Conservation (phyloP, 1,140 invertebrate species). For the Microplitis mediator region DNA sequence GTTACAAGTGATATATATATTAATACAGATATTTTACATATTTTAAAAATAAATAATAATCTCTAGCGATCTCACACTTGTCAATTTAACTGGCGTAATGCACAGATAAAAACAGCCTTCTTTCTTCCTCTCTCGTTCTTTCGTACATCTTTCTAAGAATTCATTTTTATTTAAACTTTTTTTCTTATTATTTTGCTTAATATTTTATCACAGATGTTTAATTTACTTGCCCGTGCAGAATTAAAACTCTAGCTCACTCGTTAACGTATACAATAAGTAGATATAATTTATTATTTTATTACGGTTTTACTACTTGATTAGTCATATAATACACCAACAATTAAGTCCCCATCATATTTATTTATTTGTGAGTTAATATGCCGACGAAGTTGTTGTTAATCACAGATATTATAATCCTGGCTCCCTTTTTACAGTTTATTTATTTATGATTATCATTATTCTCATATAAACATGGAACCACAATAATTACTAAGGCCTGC, state of each 20-base stretch:
- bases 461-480: constrained; percentile 6
- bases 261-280: constrained; percentile 17
- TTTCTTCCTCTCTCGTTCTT: constrained; percentile 33
- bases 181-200: constrained; percentile 12
- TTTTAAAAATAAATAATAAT: neutral
- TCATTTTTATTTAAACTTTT: constrained; percentile 23
- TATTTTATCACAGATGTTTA: constrained; percentile 61
- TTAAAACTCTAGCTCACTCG: constrained; percentile 42
- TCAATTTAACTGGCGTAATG: constrained; percentile 30
- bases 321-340: neutral
- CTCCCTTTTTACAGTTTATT: neutral
- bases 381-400: constrained; percentile 12
- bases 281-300: constrained; percentile 16
- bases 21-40: constrained; percentile 28
- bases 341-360: neutral
- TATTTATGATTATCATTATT: neutral
- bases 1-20: constrained; percentile 32
- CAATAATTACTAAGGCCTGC: constrained; percentile 57
- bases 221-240: constrained; percentile 36
- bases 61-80: constrained; percentile 21
- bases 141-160: constrained; percentile 52
- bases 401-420: constrained; percentile 25
- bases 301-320: neutral
- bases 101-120: constrained; percentile 33
- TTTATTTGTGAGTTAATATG: neutral